Evolutionary conservation across 1,140 invertebrate genomes (phyloP), one percentile per base, ranked within the genome.

Genomic region (Achatina immaculata): DNA sequence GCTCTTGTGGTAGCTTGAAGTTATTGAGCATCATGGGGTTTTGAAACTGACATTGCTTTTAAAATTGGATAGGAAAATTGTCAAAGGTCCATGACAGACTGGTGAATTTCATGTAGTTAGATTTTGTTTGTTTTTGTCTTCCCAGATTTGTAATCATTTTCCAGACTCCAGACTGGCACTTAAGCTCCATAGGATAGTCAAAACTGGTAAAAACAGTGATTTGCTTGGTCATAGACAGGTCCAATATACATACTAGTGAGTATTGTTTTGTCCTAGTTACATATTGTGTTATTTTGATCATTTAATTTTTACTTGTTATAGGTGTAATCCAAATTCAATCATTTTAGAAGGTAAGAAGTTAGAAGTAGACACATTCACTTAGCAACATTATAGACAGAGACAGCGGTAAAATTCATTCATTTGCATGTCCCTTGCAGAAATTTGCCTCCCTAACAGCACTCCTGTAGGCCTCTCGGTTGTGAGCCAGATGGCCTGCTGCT

Each of bases 161-260:
- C 72, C 72, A 48, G 72, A 74, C 24, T 45, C 72, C 40, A 74
- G n/a, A 34, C 40, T 74, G 11, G 72, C 72, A 9, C 40, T 74
- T 24, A 19, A 34, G 34, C n/a, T 74, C 7, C 72, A 74, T 34
- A 51, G 14, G 40, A 48, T 74, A 9, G 11, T 51, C 11, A 45
- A 45, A 74, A 40, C 28, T 74, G 72, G 72, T 16, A 45, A 74
- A 51, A 74, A 74, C 45, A 74, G 72, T 48, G 45, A 74, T 19
- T 31, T 51, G 40, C 6, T 74, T 34, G 40, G 42, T 9, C 40
- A 74, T 34, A 45, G 72, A 34, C 72, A 74, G 31, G 6, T 51
- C 11, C 69, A 72, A 43, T 72, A 36, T 40, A 28, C 9, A 9
- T 72, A 72, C 40, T 72, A 72, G 69, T 72, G 40, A 72, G 69